Percentiles rank a stretch among this genome's conserved stretches.
These are phyloP conservation scores for Drosophila sordidula DNA, from an alignment of 2,888 invertebrate genomes.

Conservation along the genomic window DNA sequence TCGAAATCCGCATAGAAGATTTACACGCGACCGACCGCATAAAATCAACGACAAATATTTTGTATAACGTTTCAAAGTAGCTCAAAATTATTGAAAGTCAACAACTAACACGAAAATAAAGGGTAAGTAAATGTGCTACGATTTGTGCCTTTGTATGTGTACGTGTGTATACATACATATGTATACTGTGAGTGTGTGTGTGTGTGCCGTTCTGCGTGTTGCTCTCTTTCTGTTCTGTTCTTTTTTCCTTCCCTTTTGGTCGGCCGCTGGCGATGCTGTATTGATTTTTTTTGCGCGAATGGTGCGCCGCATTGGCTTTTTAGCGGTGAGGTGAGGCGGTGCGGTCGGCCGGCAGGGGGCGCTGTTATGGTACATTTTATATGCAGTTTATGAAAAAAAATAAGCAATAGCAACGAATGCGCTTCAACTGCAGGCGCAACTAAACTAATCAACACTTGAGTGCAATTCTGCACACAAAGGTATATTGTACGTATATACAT, in stretches of 20 bases:
- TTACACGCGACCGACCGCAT: constrained; percentile 42
- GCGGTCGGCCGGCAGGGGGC: background rate
- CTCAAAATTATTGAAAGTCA: constrained; percentile 63
- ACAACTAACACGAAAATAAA: constrained; percentile 66
- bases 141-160: constrained; percentile 36
- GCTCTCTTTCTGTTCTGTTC: constrained; percentile 51
- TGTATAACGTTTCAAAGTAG: constrained; percentile 44
- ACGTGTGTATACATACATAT: constrained; percentile 23
- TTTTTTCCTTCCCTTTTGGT: constrained; percentile 55
- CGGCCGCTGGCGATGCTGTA: constrained; percentile 70
- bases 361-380: constrained; percentile 47
- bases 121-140: constrained; percentile 62
- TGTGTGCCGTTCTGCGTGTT: constrained; percentile 49
- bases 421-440: constrained; percentile 34
- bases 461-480: constrained; percentile 44
- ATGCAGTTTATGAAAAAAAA: constrained; percentile 48
- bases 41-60: constrained; percentile 29
- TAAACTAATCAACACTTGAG: constrained; percentile 45
- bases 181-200: constrained; percentile 24
- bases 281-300: constrained; percentile 70
- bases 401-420: constrained; percentile 22
- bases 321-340: background rate
- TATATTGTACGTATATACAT: constrained; percentile 12
- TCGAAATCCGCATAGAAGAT: constrained; percentile 50
- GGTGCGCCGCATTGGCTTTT: constrained; percentile 36